Base-by-base conservation (phyloP, 1,140 invertebrate genomes). In the Bombus confusus region DNA sequence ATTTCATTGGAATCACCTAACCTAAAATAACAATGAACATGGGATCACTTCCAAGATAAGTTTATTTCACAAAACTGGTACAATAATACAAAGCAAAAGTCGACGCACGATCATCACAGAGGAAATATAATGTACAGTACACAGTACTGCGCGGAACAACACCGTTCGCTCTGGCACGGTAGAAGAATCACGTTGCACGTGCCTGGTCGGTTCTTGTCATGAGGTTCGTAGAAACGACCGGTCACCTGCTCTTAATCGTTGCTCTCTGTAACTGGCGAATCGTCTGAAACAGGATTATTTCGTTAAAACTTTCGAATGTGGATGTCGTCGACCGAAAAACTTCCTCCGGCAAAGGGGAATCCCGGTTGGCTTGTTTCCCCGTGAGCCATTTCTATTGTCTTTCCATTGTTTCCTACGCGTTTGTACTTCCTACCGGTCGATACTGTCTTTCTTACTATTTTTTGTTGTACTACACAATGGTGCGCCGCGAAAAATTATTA, bases 181-280 rank as follows among this genome's bases (percentile, higher is more conserved):
- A 43, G 57, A 34, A 22, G 25, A 64, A 41, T 73, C 39, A 31
- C 22, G n/a, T 83, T 43, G 82, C 74, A n/a, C 47, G 47, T 47
- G 22, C 34, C 75, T n/a, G 31, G 10, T 31, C 18, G 34, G 28
- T 57, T 68, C 59, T 66, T 43, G 57, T 22, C 10, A 5, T 1
- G 13, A 8, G 34, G 1, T 47, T 43, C 10, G n/a, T 28, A 37
- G 31, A 59, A 66, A n/a, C 47, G 39, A 74, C 25, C 47, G 59
- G 74, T 88, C 83, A 91, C 64, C 87, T 90, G 59, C 34, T 72
- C 72, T 90, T 72, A 76, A 91, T 75, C 39, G 73, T 86, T n/a
- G 81, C 80, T 80, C 88, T 84, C 34, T 79, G 89, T 10, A 91
- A 78, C 83, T 90, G 83, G 9, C 77, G 89, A 68, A 91, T 91